Evolutionary conservation across 2,888 invertebrate genomes (phyloP), one percentile per base, ranked within the genome.

Genomic region (Dendrolimus houi): DNA sequence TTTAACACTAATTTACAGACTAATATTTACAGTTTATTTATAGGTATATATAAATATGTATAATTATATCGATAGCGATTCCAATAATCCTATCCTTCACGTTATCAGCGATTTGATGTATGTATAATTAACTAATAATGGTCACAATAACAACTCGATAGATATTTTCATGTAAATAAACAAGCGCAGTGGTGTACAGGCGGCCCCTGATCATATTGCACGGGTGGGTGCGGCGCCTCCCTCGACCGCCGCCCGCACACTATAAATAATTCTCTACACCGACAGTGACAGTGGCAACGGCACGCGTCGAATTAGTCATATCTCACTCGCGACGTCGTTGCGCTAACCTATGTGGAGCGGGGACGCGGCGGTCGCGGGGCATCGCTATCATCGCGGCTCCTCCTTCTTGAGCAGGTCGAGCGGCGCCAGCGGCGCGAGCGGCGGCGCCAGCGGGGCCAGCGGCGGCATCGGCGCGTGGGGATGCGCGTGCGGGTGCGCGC

Each of bases 321-420:
- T 79, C 76, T 80, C 80, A 80, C 77, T 77, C 71, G 78, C 78
- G 77, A 56, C 56, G 62, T 66, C 72, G 66, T 66, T 66, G 65
- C 71, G 66, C 68, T 66, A 67, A 65, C 68, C 59, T 70, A 70
- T 69, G 72, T 79, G 83, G 79, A 79, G 64, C 61, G 71, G 77
- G 76, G 67, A 64, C 60, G 68, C 60, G 72, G 66, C 74, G 54
- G 59, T 79, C 29, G 29, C 29, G 29, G 29, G 29, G 6, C 29
- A 29, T 29, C 29, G 29, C 82, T 86, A 91, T 91, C 91, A 91
- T 91, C 91, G 91, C 79, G 91, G 91, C 83, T 91, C 91, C 75
- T 91, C 91, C 75, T 91, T 91, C 75, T 92, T 93, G 78, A 93
- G 93, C 76, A 93, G 92, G 79, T 93, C 92, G 65, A 91, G 91